Evolutionary conservation across 2,888 invertebrate species (phyloP).

Genomic region (Rhyacophila evoluta): DNA sequence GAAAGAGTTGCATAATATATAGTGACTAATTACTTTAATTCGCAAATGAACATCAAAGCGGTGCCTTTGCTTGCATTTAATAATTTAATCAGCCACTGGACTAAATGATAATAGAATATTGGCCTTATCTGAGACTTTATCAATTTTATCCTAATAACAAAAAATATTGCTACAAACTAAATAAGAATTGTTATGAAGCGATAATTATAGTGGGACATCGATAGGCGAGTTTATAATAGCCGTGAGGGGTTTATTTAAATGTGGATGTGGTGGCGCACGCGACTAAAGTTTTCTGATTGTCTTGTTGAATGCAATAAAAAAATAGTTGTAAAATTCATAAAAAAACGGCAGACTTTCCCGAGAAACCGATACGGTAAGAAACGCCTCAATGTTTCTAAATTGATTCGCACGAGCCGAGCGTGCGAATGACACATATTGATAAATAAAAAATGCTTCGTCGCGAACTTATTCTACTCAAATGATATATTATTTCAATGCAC

Average conservation of each 20-base stretch:
- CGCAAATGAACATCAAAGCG: neutral
- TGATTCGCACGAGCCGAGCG: neutral
- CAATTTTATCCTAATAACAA: too few species aligned
- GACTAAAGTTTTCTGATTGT: neutral
- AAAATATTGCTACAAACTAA: too few species aligned
- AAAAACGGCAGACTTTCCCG: neutral
- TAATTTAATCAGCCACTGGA: too few species aligned
- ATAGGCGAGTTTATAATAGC: neutral
- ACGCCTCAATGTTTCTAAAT: neutral
- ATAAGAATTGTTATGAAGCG: neutral
- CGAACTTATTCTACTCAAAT: constrained; percentile 19
- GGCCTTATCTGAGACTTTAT: too few species aligned
- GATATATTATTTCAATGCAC: constrained; percentile 17
- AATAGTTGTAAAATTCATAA: neutral
- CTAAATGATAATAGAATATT: too few species aligned
- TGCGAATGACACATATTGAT: neutral
- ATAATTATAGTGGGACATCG: neutral
- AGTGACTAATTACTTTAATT: neutral
- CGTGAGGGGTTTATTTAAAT: neutral
- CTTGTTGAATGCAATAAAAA: neutral
- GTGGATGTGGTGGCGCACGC: neutral
- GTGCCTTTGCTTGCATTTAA: neutral
- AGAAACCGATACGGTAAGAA: neutral
- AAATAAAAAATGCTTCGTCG: neutral
- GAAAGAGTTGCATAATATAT: neutral